Base-by-base conservation (phyloP, 2,113 vertebrate genomes). In the Sander lucioperca region DNA sequence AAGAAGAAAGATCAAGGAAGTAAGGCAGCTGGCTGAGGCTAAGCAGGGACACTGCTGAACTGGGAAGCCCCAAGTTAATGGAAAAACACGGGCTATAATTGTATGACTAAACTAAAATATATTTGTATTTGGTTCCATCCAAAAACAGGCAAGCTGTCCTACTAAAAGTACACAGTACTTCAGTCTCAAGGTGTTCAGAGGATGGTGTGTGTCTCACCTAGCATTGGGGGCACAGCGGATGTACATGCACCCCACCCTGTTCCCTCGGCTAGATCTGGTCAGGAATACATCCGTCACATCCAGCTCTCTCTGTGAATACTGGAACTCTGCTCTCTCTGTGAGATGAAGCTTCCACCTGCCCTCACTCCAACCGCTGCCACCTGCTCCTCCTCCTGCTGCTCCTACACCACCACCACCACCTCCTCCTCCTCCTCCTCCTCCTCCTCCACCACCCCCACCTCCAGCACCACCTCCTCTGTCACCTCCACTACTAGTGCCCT, bases 181-280 rank as follows among this genome's bases (percentile, higher is more conserved):
- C 10, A 43, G n/a, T 27, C 43, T 36, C 43, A 67, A 9, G 16
- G 59, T 39, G 19, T 61, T 47, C 19, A 27, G 48, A 27, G 1
- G 27, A 30, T 23, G 25, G 57, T 4, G 33, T 56, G 10, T 10
- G 12, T 75, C 88, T 91, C 83, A 99, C 98, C 98, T 99, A 85
- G 98, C 98, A 0, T 96, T 95, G 0, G 98, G 98, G 62, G 96
- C 97, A 19, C 98, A 99, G 83, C 98, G 97, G 86, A 99, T 97
- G 11, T 98, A 99, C 98, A 99, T 99, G 92, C 98, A 99, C 77
- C 97, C 95, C 8, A 99, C 90, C 7, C 96, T 93, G 93, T 98
- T 99, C 25, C 97, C 97, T 11, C 98, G 96, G 82, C 94, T 96
- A 69, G 97, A 99, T 86, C 97, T 97, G 86, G 97, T 98, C 92